Percentiles rank a stretch among this genome's conserved stretches.
phyloP scores from a whole-genome alignment of 2,797 vertebrate species.

The Diglossa cyanea region DNA sequence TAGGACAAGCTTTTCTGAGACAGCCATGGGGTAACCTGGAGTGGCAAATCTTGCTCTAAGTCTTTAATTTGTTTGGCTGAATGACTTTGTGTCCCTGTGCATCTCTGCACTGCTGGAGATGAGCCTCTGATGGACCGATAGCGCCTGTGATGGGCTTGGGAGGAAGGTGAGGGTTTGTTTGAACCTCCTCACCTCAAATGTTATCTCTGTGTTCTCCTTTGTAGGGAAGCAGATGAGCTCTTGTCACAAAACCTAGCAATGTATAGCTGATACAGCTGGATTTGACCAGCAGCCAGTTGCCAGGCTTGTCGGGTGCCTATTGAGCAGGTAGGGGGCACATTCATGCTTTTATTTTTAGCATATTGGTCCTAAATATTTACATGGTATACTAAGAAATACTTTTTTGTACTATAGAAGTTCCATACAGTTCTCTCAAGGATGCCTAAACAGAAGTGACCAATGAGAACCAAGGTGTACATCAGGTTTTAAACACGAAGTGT shows the following conservation, averaged over 20 bases:
- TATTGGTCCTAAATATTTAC: not conserved
- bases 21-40: rapidly evolving
- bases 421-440: not conserved
- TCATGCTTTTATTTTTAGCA: not conserved
- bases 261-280: not conserved
- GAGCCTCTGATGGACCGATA: not conserved
- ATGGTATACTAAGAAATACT: not conserved
- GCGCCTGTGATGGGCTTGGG: not conserved
- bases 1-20: not conserved
- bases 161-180: not conserved
- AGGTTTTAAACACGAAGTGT: not conserved
- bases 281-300: not conserved
- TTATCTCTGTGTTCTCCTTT: not conserved
- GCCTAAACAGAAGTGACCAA: not conserved
- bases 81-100: not conserved
- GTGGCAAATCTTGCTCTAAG: not conserved
- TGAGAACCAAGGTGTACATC: not conserved
- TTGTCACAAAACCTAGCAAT: not conserved
- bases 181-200: not conserved
- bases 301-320: not conserved
- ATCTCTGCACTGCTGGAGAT: not conserved
- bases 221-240: not conserved
- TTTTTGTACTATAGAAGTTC: not conserved
- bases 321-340: not conserved
- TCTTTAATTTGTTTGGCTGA: not conserved